These are phyloP conservation scores for Proales similis DNA, from an alignment of 1,140 invertebrate genomes.

Conservation along the genomic window DNA sequence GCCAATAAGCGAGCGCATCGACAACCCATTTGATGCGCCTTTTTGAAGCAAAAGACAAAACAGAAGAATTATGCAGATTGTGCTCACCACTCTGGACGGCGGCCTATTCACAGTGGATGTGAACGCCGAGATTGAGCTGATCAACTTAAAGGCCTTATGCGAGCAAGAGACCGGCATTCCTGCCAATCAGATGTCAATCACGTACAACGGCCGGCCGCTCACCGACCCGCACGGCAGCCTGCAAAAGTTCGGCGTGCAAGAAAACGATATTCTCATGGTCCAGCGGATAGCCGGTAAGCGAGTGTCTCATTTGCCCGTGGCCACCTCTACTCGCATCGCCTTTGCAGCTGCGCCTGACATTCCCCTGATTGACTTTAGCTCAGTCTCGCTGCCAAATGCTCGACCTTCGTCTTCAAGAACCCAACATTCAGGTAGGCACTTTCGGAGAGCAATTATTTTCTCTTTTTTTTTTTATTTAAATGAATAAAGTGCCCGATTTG, in stretches of 20 bases:
- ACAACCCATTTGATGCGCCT: too few species aligned
- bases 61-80: slow-evolving; percentile 16
- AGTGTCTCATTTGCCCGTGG: not conserved
- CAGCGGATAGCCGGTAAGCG: not conserved
- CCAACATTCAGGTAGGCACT: slow-evolving; percentile 15
- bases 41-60: not conserved
- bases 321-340: not conserved
- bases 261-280: slow-evolving; percentile 36
- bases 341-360: too few species aligned
- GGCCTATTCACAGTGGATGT: slow-evolving; percentile 28
- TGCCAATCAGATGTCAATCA: not conserved
- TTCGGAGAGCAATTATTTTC: too few species aligned
- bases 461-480: too few species aligned
- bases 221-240: slow-evolving; percentile 1
- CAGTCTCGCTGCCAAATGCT: slow-evolving; percentile 6
- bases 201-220: not conserved
- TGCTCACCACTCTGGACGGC: slow-evolving; percentile 27
- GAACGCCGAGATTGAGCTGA: slow-evolving; percentile 17
- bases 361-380: slow-evolving; percentile 29
- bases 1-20: too few species aligned
- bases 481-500: slow-evolving; percentile 31
- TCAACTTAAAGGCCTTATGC: slow-evolving; percentile 34
- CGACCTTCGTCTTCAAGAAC: slow-evolving; percentile 1
- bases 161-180: slow-evolving; percentile 24
- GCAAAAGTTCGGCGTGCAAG: not conserved